These are phyloP conservation scores for Lochmaea capreae DNA, from an alignment of 2,888 invertebrate genomes.

Conservation along the genomic window DNA sequence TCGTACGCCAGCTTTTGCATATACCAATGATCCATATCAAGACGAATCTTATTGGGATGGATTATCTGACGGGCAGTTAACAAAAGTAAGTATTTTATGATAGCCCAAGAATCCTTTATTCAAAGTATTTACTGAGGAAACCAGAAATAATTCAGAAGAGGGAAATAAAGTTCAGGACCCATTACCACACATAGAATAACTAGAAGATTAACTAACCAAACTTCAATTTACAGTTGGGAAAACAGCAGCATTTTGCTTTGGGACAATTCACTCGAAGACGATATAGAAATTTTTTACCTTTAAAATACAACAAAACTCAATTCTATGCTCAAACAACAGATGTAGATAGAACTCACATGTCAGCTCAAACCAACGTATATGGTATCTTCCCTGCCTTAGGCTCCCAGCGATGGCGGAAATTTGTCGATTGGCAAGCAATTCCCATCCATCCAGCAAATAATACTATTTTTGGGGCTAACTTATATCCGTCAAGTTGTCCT, in stretches of 20 bases:
- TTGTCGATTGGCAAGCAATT: constrained; percentile 77
- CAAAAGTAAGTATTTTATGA: not conserved
- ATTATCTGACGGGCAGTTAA: constrained; percentile 24
- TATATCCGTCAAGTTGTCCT: not conserved
- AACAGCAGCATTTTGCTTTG: constrained; percentile 73
- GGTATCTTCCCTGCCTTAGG: constrained; percentile 75
- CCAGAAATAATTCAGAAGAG: not conserved
- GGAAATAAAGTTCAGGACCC: too few relatives aligned
- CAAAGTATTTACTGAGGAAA: too few relatives aligned
- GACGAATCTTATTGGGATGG: constrained; percentile 33
- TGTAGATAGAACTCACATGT: constrained; percentile 87
- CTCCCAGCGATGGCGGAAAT: constrained; percentile 69
- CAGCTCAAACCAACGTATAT: constrained; percentile 81
- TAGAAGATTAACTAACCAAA: not conserved
- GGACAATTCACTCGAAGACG: constrained; percentile 78
- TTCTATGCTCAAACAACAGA: constrained; percentile 77
- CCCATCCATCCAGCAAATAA: constrained; percentile 71
- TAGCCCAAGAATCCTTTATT: too few relatives aligned
- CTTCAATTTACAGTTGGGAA: not conserved
- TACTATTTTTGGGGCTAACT: not conserved
- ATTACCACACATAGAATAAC: not conserved
- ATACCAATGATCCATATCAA: constrained; percentile 34
- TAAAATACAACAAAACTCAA: constrained; percentile 67
- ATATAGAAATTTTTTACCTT: constrained; percentile 71
- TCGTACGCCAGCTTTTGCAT: constrained; percentile 24